Conservation (phyloP, 1,140 invertebrate genomes). For the Sarcophaga bullata region DNA sequence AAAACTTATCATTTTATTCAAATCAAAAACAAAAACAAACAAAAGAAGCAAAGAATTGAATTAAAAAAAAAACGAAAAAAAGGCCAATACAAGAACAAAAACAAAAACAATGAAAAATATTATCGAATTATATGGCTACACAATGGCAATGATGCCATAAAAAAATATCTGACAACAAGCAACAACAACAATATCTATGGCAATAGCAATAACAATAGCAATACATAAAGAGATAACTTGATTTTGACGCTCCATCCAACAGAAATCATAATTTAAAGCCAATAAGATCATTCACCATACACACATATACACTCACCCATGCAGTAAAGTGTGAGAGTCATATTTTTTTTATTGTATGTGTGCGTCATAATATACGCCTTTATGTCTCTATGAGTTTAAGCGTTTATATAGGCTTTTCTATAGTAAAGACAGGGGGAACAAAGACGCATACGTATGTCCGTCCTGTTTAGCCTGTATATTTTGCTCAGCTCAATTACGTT, state of each 20-base stretch:
- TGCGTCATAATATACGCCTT: not conserved
- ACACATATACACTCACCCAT: not conserved
- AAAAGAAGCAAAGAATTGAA: no score
- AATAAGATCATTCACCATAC: conserved; percentile 14
- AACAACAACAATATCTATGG: no score
- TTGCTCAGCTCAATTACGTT: conserved; percentile 34
- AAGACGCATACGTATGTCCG: not conserved
- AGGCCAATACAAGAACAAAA: no score
- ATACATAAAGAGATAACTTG: conserved; percentile 6
- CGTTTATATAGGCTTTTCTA: no score
- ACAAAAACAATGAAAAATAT: no score
- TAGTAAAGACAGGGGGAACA: no score
- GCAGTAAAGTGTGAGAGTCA: not conserved
- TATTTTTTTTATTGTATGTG: not conserved
- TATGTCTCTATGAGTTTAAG: not conserved
- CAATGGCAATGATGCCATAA: not conserved
- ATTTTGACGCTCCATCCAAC: conserved; percentile 29
- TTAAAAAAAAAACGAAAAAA: no score
- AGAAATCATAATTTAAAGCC: conserved; percentile 33
- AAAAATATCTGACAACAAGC: not conserved
- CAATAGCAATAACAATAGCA: not conserved
- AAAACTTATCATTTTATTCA: no score
- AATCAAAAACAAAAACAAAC: no score
- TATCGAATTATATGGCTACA: not conserved
- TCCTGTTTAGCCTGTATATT: conserved; percentile 32